Evolutionary conservation across 2,113 vertebrate genomes (phyloP).

Genomic region (Bos taurus): DNA sequence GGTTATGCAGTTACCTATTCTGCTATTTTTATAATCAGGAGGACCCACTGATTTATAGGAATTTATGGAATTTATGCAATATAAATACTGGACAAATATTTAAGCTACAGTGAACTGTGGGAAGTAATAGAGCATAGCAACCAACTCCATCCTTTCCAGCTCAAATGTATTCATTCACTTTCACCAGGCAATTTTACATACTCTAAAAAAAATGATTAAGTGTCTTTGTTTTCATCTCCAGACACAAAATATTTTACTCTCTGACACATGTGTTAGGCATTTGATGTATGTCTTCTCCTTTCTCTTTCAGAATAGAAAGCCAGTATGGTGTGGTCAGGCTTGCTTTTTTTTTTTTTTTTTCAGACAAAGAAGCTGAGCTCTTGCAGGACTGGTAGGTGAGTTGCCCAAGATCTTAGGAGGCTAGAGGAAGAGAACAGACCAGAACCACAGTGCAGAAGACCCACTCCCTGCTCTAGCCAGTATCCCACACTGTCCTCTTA

Average conservation of each 20-base stretch:
- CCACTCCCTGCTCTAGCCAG: rapidly evolving
- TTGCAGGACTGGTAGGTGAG: rapidly evolving
- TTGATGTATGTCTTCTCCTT: conserved; percentile 12
- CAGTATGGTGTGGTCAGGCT: neutral
- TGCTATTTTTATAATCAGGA: conserved; percentile 61
- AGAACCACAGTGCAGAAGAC: neutral
- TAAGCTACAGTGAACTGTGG: neutral
- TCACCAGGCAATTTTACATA: neutral
- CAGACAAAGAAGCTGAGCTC: neutral
- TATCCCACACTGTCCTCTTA: neutral
- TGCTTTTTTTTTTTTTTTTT: neutral
- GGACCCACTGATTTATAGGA: conserved; percentile 54
- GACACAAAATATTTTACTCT: conserved; percentile 2
- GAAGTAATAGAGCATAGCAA: neutral
- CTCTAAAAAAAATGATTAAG: neutral
- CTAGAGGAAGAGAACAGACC: neutral
- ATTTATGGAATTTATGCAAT: conserved; percentile 63
- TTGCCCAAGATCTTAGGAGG: neutral
- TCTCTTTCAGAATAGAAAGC: neutral
- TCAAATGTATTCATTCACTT: neutral
- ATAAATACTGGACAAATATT: conserved; percentile 58
- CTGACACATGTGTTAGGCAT: conserved; percentile 38
- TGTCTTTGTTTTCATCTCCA: conserved; percentile 4
- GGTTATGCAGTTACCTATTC: conserved; percentile 41
- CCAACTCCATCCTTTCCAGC: neutral